These are phyloP conservation scores for Solen grandis DNA, from an alignment of 1,140 invertebrate genomes.

Conservation along the genomic window DNA sequence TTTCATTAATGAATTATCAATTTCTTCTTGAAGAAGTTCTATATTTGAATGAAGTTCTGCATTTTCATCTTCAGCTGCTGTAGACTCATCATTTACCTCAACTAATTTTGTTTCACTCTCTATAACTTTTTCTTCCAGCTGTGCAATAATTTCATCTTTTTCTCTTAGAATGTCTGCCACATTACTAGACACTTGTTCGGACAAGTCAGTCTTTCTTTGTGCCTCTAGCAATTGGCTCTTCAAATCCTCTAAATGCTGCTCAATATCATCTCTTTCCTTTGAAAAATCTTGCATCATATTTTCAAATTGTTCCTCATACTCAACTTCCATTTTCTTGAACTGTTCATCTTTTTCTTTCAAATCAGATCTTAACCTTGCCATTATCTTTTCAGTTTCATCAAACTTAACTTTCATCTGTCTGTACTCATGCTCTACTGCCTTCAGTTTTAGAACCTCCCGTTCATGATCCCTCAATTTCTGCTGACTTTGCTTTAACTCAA, in stretches of 20 bases:
- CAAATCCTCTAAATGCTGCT: conserved; percentile 73
- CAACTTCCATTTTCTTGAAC: conserved; percentile 66
- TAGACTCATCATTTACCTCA: conserved; percentile 73
- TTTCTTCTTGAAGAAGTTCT: conserved; percentile 66
- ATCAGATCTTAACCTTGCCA: conserved; percentile 58
- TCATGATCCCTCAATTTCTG: conserved; percentile 72
- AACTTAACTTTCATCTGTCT: conserved; percentile 71
- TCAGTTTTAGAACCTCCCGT: conserved; percentile 73
- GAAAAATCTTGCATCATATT: conserved; percentile 73
- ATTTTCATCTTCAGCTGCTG: conserved; percentile 70
- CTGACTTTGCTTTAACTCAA: conserved; percentile 68
- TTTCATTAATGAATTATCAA: conserved; percentile 64
- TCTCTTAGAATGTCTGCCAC: conserved; percentile 72
- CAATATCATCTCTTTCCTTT: conserved; percentile 73
- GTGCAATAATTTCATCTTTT: conserved; percentile 76
- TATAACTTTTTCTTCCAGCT: conserved; percentile 77
- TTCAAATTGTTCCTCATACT: conserved; percentile 68
- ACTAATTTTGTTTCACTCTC: conserved; percentile 75
- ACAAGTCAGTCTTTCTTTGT: conserved; percentile 65
- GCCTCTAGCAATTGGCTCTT: conserved; percentile 67
- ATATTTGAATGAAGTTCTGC: conserved; percentile 64
- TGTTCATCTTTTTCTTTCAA: conserved; percentile 72
- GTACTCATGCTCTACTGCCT: conserved; percentile 74
- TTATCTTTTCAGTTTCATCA: conserved; percentile 70
- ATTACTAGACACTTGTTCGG: conserved; percentile 70